Conservation (phyloP, 2,113 vertebrate genomes). For the Cettia cetti region DNA sequence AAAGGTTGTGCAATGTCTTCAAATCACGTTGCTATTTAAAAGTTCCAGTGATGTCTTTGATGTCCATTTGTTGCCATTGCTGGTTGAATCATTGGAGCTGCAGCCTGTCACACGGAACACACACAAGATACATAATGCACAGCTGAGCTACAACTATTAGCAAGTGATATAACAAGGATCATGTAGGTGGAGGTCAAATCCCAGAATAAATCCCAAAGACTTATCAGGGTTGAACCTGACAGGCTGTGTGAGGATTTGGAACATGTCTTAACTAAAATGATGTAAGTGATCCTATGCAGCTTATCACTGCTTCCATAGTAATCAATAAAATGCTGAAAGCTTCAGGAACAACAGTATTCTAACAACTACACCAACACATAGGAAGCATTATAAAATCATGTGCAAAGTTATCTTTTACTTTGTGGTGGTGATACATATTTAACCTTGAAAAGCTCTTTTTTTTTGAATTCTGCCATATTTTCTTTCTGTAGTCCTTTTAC, state of each 20-base stretch:
- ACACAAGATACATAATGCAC: neutral
- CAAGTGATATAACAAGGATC: slow-evolving; percentile 52
- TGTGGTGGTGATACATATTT: neutral
- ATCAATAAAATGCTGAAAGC: neutral
- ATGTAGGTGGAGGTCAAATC: slow-evolving; percentile 40
- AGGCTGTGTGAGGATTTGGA: slow-evolving; percentile 45
- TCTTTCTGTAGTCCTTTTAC: neutral
- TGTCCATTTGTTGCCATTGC: neutral
- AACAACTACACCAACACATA: neutral
- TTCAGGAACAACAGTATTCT: neutral
- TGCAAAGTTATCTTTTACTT: neutral
- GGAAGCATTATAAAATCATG: neutral
- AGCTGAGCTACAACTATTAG: neutral
- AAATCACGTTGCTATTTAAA: neutral
- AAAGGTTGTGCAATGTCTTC: neutral
- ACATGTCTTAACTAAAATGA: slow-evolving; percentile 16
- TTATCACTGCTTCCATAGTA: neutral
- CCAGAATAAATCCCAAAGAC: slow-evolving; percentile 21
- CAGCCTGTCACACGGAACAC: neutral
- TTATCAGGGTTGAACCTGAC: slow-evolving; percentile 24
- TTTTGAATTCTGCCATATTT: neutral
- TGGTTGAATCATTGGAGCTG: neutral
- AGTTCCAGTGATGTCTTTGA: neutral
- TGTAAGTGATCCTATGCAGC: slow-evolving; percentile 13
- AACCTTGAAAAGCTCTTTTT: neutral